Evolutionary conservation across 23 tunicate genomes (phyloP), one percentile per base, ranked within the genome.

Genomic region (Halocynthia aurantium): DNA sequence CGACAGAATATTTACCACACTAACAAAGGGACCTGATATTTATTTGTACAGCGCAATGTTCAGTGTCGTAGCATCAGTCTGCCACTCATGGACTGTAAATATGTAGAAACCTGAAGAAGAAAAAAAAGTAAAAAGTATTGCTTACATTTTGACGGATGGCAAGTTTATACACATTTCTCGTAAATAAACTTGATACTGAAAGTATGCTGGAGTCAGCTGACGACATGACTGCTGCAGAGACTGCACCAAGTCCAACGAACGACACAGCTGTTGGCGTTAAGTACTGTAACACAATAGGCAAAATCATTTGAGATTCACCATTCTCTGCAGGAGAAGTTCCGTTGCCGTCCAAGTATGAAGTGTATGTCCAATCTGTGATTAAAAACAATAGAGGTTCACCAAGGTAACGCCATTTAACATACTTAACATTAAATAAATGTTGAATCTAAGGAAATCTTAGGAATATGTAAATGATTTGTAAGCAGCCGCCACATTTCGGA

Each of bases 151-250:
- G 96, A 5, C 96, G 78, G n/a, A 89, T 68, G 9, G 69, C 73
- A 22, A 68, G 61, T 49, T 84, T 71, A 75, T 89, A 93, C 7
- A 93, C 71, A 73, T 93, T 93, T 52, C 87, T 71, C 17, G 98
- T 93, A 51, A 93, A 93, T 85, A 93, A 82, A 52, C 87, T 87
- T 31, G 98, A 86, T 10, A 87, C 79, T 5, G 98, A 93, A 52
- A 93, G 67, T 40, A 93, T 68, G 67, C 92, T 86, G 55, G 95
- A 88, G 67, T 93, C 98, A 40, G 93, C 93, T 6, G 98, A 93
- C 22, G 98, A 93, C 98, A 93, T 93, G n/a, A 93, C 98, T 20
- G 98, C 91, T 10, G 98, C 98, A 22, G 98, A 87, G 0, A 86
- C 93, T 7, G 98, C 93, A 7, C 98, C 98, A 22, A 93, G 82